Evolutionary conservation across 2,797 vertebrate species (phyloP).

Genomic region (Spinus olivaceus): DNA sequence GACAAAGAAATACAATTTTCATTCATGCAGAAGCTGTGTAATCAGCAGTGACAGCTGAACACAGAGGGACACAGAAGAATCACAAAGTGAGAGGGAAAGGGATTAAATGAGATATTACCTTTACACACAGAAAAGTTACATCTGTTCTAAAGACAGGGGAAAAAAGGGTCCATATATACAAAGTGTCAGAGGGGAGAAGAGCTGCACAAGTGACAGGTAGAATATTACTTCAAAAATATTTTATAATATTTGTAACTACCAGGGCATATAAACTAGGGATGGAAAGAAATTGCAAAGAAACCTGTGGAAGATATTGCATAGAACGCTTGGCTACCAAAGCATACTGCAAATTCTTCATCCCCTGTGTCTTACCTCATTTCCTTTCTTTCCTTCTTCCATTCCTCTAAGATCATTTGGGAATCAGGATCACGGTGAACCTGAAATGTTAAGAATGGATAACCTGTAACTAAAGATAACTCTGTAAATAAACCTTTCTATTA

Average conservation of each 20-base stretch:
- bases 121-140: not conserved
- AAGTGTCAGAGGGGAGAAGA: not conserved
- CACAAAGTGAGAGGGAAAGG: not conserved
- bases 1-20: not conserved
- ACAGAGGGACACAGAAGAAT: not conserved
- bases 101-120: not conserved
- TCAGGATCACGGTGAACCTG: conserved; percentile 88
- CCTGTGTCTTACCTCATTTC: conserved; percentile 82
- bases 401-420: conserved; percentile 87
- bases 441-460: not conserved
- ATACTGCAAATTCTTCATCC: not conserved
- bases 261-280: not conserved
- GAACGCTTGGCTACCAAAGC: not conserved
- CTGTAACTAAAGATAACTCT: not conserved
- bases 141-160: not conserved
- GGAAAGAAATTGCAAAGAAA: not conserved
- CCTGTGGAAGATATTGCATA: not conserved
- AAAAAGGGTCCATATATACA: not conserved
- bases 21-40: not conserved
- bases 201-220: not conserved
- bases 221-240: not conserved
- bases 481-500: not conserved
- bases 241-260: not conserved
- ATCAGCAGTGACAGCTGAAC: not conserved
- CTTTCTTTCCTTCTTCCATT: conserved; percentile 93